phyloP scores from a whole-genome alignment of 2,888 invertebrate species.

The Aporophyla lueneburgensis region DNA sequence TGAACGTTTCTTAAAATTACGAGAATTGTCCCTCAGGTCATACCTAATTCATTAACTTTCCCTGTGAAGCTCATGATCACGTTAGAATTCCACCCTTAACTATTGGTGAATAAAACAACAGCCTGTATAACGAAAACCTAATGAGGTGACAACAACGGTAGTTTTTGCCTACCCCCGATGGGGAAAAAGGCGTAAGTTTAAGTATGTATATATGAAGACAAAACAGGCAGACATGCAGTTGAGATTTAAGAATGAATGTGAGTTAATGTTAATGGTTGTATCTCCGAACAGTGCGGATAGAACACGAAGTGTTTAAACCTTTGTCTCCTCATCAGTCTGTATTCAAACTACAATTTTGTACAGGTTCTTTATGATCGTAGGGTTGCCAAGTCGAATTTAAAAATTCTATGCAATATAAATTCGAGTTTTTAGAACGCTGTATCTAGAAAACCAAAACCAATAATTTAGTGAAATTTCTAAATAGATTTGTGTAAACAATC shows the following conservation, averaged over 20 bases:
- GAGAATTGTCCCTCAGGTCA: background rate
- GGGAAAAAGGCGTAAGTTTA: too few species aligned
- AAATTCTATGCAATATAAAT: constrained; percentile 4
- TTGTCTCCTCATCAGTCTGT: background rate
- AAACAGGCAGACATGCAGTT: background rate
- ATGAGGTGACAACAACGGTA: too few species aligned
- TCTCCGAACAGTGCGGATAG: background rate
- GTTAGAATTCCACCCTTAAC: background rate
- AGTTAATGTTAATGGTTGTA: background rate
- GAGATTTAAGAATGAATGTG: background rate
- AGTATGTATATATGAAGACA: background rate
- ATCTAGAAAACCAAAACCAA: constrained; percentile 13
- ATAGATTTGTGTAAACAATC: constrained; percentile 8
- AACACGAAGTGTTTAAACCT: background rate
- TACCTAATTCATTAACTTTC: background rate
- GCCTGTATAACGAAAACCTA: background rate
- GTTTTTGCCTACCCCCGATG: too few species aligned
- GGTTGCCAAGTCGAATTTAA: background rate
- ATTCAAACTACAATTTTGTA: background rate
- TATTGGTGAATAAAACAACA: background rate
- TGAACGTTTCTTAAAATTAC: too few species aligned
- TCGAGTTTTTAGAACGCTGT: constrained; percentile 14
- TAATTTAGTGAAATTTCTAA: constrained; percentile 16
- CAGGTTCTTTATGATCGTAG: background rate
- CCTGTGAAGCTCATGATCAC: background rate